Base-by-base conservation (phyloP, 2,113 vertebrate genomes). In the Athene noctua region DNA sequence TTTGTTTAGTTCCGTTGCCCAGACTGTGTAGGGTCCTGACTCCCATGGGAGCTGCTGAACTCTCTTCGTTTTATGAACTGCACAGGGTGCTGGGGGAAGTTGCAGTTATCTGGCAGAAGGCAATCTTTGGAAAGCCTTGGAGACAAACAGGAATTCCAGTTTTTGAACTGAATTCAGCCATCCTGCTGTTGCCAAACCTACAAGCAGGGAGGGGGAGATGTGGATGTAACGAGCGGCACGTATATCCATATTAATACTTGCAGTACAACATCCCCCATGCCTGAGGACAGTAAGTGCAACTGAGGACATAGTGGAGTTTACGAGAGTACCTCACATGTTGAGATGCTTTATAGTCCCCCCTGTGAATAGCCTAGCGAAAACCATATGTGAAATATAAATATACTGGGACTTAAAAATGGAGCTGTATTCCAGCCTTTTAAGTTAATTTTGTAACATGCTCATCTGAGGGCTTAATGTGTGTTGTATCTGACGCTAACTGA, bases 301-400 rank as follows among this genome's bases (percentile, higher is more conserved):
- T 95, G 93, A 97, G 96, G 96, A 97, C 96, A 97, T 18, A n/a
- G 91, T 38, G 54, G 82, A 82, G 91, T 96, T 97, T 97, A 92
- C 86, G 68, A 97, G 91, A 97, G 96, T 94, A 91, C 94, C 86
- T 96, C 94, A 95, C 91, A 94, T 97, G 94, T 94, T 94, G 96
- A 97, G 91, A 95, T 97, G 95, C 94, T 96, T 97, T 97, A 95
- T 92, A 92, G 97, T 94, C 94, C 92, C 91, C 95, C 93, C 73
- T 97, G 97, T 97, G 96, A 97, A 88, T 95, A 94, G 80, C 88
- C 88, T 95, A 97, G 96, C 6, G 6, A 97, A 97, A 96, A 97
- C 92, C 94, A 96, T 96, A 97, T 97, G 95, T 97, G 95, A 97
- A 97, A 96, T 96, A 97, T 97, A 97, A 97, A 97, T 97, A 97